These are phyloP conservation scores for Calypte anna DNA, from an alignment of 2,113 vertebrate species.

Conservation along the genomic window DNA sequence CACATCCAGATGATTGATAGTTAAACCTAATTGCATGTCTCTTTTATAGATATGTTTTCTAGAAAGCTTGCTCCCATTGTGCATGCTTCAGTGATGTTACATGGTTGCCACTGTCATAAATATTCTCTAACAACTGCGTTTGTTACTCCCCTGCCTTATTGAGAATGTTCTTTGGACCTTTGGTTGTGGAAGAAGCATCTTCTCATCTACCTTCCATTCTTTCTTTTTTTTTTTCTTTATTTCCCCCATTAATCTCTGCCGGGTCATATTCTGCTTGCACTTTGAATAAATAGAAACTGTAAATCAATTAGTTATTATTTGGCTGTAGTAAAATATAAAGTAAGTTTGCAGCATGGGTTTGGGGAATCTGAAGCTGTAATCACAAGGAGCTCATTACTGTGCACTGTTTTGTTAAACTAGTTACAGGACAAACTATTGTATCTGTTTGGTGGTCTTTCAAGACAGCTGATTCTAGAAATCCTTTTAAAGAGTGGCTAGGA, in stretches of 20 bases:
- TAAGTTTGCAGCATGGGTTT: neutral
- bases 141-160: conserved; percentile 69
- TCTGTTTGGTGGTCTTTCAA: neutral
- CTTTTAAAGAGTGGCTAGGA: neutral
- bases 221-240: neutral
- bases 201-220: conserved; percentile 54
- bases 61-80: conserved; percentile 54
- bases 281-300: conserved; percentile 19
- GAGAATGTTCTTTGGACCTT: conserved; percentile 56
- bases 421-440: neutral
- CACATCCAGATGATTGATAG: conserved; percentile 65
- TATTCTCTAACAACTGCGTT: conserved; percentile 55
- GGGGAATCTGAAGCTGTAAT: neutral
- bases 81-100: conserved; percentile 62
- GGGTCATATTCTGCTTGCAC: conserved; percentile 51
- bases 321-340: neutral
- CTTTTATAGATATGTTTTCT: conserved; percentile 55
- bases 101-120: conserved; percentile 58
- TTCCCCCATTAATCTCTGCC: conserved; percentile 43
- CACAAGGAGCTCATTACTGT: neutral
- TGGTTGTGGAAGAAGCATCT: conserved; percentile 57
- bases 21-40: conserved; percentile 61
- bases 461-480: neutral
- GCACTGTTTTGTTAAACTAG: neutral
- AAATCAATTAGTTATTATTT: conserved; percentile 27